These are phyloP conservation scores for Caenorhabditis macrosperma DNA, from an alignment of 2,888 invertebrate species.

Conservation along the genomic window DNA sequence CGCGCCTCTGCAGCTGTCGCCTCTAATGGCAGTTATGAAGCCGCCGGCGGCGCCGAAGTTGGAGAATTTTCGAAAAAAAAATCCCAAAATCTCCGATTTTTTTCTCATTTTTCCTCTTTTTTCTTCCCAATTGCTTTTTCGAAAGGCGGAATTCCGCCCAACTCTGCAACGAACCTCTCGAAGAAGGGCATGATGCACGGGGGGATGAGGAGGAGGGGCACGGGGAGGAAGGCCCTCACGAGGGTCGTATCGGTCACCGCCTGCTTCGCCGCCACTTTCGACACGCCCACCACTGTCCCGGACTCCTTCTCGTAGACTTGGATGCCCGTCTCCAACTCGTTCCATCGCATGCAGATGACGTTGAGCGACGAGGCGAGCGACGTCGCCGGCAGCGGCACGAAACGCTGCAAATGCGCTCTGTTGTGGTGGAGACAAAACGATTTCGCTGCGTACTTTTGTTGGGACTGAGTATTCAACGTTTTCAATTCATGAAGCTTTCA, in stretches of 20 bases:
- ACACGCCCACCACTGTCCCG: conserved; percentile 81
- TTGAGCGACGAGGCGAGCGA: conserved; percentile 80
- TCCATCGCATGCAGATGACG: conserved; percentile 82
- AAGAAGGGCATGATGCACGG: conserved; percentile 78
- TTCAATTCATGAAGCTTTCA: too few species aligned
- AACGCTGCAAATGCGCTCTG: conserved; percentile 71
- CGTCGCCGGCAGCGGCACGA: conserved; percentile 76
- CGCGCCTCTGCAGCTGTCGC: too few species aligned
- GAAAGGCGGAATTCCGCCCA: too few species aligned
- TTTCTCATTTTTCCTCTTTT: too few species aligned
- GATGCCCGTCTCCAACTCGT: conserved; percentile 80
- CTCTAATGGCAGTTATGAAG: too few species aligned
- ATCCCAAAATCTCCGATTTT: too few species aligned
- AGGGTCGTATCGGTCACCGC: conserved; percentile 72
- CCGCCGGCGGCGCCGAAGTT: too few species aligned
- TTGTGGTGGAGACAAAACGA: too few species aligned
- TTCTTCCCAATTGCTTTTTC: too few species aligned
- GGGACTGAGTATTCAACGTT: too few species aligned
- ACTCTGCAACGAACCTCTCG: too few species aligned
- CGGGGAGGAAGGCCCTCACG: conserved; percentile 77
- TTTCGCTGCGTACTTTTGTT: background rate
- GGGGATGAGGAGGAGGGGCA: conserved; percentile 74
- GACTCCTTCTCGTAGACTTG: conserved; percentile 81
- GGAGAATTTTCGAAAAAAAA: too few species aligned
- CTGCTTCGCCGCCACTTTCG: conserved; percentile 82